These are phyloP conservation scores for Tetramorium alpestre DNA, from an alignment of 1,140 invertebrate species.

Conservation along the genomic window DNA sequence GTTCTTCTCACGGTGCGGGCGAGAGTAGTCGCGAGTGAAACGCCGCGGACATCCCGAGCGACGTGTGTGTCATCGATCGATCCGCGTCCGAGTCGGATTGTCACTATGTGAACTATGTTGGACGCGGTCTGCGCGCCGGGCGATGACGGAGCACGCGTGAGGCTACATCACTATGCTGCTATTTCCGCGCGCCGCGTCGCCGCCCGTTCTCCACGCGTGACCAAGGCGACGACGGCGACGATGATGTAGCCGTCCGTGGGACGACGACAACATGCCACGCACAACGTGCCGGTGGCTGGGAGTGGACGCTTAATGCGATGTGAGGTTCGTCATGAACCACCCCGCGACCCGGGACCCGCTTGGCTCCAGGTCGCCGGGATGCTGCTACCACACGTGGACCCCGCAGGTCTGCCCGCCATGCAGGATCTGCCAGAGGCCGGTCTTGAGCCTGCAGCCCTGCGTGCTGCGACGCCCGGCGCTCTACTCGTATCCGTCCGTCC, in stretches of 20 bases:
- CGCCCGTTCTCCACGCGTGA: not conserved
- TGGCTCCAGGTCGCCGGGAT: conserved; percentile 85
- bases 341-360: conserved; percentile 84
- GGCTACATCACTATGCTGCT: conserved; percentile 19
- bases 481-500: conserved; percentile 61
- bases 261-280: not conserved
- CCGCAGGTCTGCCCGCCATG: conserved; percentile 81
- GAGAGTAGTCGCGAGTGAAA: not conserved
- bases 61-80: conserved; percentile 21
- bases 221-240: not conserved
- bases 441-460: conserved; percentile 79
- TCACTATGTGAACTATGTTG: conserved; percentile 47
- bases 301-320: conserved; percentile 77
- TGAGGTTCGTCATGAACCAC: conserved; percentile 84
- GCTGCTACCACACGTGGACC: conserved; percentile 83
- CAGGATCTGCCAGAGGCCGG: conserved; percentile 80
- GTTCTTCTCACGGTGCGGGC: not conserved
- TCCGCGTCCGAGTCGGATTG: conserved; percentile 8
- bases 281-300: conserved; percentile 17
- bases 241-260: conserved; percentile 34
- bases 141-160: conserved; percentile 34
- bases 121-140: conserved; percentile 12
- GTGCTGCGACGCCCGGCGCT: conserved; percentile 56
- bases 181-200: not conserved
- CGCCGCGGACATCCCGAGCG: not conserved